A percentile compares a stretch with the other conserved stretches of the same genome.
Conservation (phyloP, 2,797 vertebrate species). For the Sebastes steindachneri region DNA sequence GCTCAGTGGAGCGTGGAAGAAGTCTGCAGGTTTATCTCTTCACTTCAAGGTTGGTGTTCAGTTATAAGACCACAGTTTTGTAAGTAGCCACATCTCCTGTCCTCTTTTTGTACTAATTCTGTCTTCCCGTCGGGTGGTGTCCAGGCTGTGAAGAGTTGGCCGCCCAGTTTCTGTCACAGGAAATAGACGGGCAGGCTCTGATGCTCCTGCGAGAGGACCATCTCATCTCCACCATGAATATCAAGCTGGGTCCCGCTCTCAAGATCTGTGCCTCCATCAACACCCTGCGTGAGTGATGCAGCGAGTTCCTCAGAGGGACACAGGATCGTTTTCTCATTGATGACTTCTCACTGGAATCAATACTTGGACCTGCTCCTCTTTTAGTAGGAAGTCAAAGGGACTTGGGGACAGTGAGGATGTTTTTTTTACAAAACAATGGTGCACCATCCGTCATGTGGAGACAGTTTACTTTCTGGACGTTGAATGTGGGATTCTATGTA, state of each 20-base stretch:
- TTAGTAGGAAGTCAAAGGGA: constrained; percentile 2
- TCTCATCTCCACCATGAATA: constrained; percentile 99
- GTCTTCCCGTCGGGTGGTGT: not conserved
- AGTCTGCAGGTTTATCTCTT: constrained; percentile 96
- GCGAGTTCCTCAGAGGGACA: not conserved
- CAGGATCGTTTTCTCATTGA: not conserved
- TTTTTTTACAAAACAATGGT: constrained; percentile 1
- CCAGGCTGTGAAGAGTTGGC: constrained; percentile 97
- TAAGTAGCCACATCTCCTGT: not conserved
- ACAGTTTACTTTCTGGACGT: constrained; percentile 58
- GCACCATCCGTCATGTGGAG: constrained; percentile 13
- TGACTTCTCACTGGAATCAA: constrained; percentile 21
- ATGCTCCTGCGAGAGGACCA: constrained; percentile 97
- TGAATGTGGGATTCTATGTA: constrained; percentile 71
- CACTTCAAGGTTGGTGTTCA: constrained; percentile 90
- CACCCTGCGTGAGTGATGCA: constrained; percentile 91
- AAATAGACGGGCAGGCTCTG: constrained; percentile 98
- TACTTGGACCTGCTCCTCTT: constrained; percentile 7
- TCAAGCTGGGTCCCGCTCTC: constrained; percentile 97
- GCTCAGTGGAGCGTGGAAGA: constrained; percentile 96
- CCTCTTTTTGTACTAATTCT: not conserved
- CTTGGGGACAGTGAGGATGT: not conserved
- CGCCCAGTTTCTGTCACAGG: constrained; percentile 95
- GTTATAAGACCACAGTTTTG: not conserved
- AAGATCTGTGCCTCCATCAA: constrained; percentile 99